A percentile compares a stretch with the other conserved stretches of the same genome.
Conservation (phyloP, 1,140 invertebrate genomes). For the Tenebrio molitor region DNA sequence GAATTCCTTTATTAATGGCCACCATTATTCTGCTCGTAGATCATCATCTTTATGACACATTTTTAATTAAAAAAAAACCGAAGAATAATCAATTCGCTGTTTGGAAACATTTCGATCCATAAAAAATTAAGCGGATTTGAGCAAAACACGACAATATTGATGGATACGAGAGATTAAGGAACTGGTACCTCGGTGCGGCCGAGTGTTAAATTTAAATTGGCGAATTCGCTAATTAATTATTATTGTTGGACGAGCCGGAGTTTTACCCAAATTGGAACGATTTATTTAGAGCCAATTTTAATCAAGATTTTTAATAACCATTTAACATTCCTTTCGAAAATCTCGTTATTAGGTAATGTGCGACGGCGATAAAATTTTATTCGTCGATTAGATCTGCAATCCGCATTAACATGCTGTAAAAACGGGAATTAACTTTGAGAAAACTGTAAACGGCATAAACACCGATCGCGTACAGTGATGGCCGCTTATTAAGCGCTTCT, state of each 20-base stretch:
- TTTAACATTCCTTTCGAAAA: slow-evolving; percentile 17
- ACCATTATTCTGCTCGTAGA: slow-evolving; percentile 25
- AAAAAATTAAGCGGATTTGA: slow-evolving; percentile 30
- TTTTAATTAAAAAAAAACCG: slow-evolving; percentile 35
- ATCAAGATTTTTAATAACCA: slow-evolving; percentile 19
- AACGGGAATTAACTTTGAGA: not conserved
- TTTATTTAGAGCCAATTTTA: slow-evolving; percentile 2
- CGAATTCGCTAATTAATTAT: slow-evolving; percentile 8
- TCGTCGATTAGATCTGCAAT: slow-evolving; percentile 5
- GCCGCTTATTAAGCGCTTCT: not conserved
- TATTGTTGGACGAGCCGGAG: not conserved
- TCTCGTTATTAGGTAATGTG: not conserved
- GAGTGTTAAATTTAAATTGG: slow-evolving; percentile 10
- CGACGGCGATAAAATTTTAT: slow-evolving; percentile 7
- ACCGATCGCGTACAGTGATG: not conserved
- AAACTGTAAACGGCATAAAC: not conserved
- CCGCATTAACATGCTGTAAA: slow-evolving; percentile 6
- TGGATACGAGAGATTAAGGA: not conserved
- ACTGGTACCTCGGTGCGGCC: not conserved
- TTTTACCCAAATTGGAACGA: slow-evolving; percentile 19
- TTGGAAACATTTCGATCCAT: not conserved
- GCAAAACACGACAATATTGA: slow-evolving; percentile 15
- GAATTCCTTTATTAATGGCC: slow-evolving; percentile 33
- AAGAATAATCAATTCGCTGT: slow-evolving; percentile 19
- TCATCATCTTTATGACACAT: slow-evolving; percentile 37